Base-by-base conservation (phyloP, 2,113 vertebrate species). In the Tylochromis polylepis region DNA sequence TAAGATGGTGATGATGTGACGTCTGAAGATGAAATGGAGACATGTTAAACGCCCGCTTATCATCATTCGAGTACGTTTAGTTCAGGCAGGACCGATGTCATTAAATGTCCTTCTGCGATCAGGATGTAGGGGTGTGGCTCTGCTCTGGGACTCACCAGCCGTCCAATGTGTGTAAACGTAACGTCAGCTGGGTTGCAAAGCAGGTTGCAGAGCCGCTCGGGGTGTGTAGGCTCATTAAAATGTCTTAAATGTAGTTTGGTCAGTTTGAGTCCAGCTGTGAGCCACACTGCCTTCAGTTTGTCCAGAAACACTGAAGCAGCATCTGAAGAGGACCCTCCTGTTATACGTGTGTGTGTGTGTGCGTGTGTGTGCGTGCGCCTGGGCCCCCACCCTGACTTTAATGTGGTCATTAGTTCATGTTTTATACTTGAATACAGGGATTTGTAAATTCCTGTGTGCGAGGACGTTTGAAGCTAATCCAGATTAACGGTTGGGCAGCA, bases 381-480 rank as follows among this genome's bases (percentile, higher is more conserved):
- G n/a, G n/a, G n/a, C n/a, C n/a, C n/a, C n/a, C n/a, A n/a, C n/a
- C n/a, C n/a, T n/a, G n/a, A n/a, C n/a, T n/a, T n/a, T 49, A 49
- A 49, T 49, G 15, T 16, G 15, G 5, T 16, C 14, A 6, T 15
- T 6, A 49, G 4, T 49, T 15, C 5, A 15, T 49, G 15, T 15
- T 46, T 15, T 36, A 7, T 36, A 38, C 36, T 38, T 38, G 36
- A 38, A 9, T 38, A 38, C 8, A 38, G 8, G 36, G 36, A 9
- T 38, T 38, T 38, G n/a, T n/a, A n/a, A n/a, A n/a, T n/a, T n/a
- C 49, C 49, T n/a, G 60, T n/a, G 18, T 38, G 31, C 3, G 34
- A 6, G 65, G 14, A 27, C 2, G 14, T 18, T 87, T 53, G 34
- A 89, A 85, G 82, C 34, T 94, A 79, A 91, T 93, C 89, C 89